These are phyloP conservation scores for Triplophysa yarkandensis DNA, from an alignment of 2,797 vertebrate genomes.

Conservation along the genomic window DNA sequence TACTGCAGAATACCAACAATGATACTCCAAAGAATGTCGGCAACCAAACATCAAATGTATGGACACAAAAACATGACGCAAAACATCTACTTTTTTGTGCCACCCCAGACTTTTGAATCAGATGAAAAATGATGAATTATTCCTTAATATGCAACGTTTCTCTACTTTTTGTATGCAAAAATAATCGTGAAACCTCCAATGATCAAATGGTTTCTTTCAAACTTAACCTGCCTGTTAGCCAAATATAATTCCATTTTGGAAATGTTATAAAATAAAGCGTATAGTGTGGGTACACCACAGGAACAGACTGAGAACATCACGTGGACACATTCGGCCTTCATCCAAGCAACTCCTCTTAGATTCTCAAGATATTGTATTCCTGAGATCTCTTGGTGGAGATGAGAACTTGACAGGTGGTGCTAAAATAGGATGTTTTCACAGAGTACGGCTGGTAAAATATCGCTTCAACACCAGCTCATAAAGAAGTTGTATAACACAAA, in stretches of 20 bases:
- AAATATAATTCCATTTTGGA: neutral
- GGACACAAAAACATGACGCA: no score
- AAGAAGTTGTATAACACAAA: slow-evolving; percentile 28
- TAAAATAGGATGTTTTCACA: slow-evolving; percentile 23
- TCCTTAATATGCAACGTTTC: neutral
- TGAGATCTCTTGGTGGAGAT: slow-evolving; percentile 1
- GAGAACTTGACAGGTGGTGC: slow-evolving; percentile 3
- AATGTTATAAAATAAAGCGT: neutral
- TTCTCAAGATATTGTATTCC: slow-evolving; percentile 11
- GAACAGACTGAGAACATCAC: neutral
- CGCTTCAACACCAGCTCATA: slow-evolving; percentile 21
- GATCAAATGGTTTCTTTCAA: neutral
- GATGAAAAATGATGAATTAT: no score
- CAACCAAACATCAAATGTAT: no score
- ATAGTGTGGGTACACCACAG: neutral
- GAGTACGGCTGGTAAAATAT: slow-evolving; percentile 8
- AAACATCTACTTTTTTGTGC: no score
- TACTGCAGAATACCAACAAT: no score
- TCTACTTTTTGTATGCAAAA: neutral
- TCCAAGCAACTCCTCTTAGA: no score
- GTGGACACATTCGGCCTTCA: neutral
- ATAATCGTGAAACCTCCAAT: neutral
- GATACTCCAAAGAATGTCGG: no score
- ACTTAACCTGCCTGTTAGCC: neutral
- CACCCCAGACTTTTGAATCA: no score